Conservation (phyloP, 2,888 invertebrate species). For the Dastarcus helophoroides region DNA sequence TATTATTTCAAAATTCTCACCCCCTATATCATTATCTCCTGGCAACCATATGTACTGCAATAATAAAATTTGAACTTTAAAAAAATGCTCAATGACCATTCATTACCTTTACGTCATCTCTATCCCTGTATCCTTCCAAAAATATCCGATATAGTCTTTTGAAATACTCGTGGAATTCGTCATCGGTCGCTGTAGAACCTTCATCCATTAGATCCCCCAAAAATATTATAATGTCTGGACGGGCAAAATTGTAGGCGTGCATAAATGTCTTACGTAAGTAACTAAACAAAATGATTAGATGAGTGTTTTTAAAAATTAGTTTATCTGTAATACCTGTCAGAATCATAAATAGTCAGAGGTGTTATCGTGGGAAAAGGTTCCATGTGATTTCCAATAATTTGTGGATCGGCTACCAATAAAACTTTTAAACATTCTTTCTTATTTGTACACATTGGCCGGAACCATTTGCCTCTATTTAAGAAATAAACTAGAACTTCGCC, state of each 20-base stretch:
- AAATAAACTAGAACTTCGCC: slow-evolving; percentile 28
- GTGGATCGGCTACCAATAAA: slow-evolving; percentile 73
- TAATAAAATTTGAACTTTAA: no score
- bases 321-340: slow-evolving; percentile 87
- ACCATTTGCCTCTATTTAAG: slow-evolving; percentile 28
- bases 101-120: no score
- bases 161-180: slow-evolving; percentile 61
- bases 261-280: slow-evolving; percentile 70
- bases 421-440: slow-evolving; percentile 30
- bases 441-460: slow-evolving; percentile 25
- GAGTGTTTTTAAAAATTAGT: background rate
- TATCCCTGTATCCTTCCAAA: no score
- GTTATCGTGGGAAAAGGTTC: slow-evolving; percentile 56
- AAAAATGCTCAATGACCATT: no score
- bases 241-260: slow-evolving; percentile 54
- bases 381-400: slow-evolving; percentile 73
- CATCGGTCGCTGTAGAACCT: slow-evolving; percentile 64
- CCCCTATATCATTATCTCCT: slow-evolving; percentile 97
- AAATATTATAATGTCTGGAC: slow-evolving; percentile 79
- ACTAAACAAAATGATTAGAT: slow-evolving; percentile 39
- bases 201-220: slow-evolving; percentile 94
- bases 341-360: slow-evolving; percentile 70
- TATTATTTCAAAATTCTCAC: slow-evolving; percentile 66
- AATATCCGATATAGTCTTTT: slow-evolving; percentile 62
- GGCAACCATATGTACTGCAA: slow-evolving; percentile 73